phyloP scores from a whole-genome alignment of 2,888 invertebrate species.

The Drosophila vallismaia region DNA sequence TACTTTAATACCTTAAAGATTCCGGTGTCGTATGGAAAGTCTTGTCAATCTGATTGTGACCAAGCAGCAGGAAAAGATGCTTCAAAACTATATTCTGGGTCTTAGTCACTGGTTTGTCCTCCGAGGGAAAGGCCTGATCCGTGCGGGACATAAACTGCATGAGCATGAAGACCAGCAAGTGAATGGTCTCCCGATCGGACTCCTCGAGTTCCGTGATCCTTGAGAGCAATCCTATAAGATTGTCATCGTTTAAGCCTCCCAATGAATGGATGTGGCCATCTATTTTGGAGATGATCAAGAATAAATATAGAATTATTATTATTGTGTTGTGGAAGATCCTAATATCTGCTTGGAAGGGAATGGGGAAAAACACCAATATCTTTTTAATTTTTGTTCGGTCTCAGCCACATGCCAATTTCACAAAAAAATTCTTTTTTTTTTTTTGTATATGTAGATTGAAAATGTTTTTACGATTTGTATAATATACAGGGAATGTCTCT shows the following conservation, averaged over 20 bases:
- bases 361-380: conserved; percentile 45
- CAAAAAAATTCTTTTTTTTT: conserved; percentile 68
- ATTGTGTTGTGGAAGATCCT: conserved; percentile 21
- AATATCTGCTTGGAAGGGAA: conserved; percentile 13
- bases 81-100: conserved; percentile 94
- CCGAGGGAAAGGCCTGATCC: conserved; percentile 92
- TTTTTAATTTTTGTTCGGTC: conserved; percentile 33
- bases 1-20: conserved; percentile 87
- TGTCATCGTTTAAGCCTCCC: conserved; percentile 92
- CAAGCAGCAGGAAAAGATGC: conserved; percentile 95
- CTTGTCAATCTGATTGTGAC: conserved; percentile 96
- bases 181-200: conserved; percentile 97
- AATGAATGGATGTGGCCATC: conserved; percentile 94
- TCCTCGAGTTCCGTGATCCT: conserved; percentile 97
- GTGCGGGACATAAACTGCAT: conserved; percentile 97
- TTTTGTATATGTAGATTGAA: conserved; percentile 45
- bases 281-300: conserved; percentile 75
- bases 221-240: conserved; percentile 91
- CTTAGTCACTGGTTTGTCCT: conserved; percentile 92
- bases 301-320: not conserved
- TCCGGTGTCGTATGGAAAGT: conserved; percentile 96
- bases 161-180: conserved; percentile 95
- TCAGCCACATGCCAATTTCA: conserved; percentile 76
- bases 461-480: conserved; percentile 47
- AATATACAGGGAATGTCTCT: conserved; percentile 59